Base-by-base conservation (phyloP, 2,888 invertebrate species). In the Lasius fuliginosus region DNA sequence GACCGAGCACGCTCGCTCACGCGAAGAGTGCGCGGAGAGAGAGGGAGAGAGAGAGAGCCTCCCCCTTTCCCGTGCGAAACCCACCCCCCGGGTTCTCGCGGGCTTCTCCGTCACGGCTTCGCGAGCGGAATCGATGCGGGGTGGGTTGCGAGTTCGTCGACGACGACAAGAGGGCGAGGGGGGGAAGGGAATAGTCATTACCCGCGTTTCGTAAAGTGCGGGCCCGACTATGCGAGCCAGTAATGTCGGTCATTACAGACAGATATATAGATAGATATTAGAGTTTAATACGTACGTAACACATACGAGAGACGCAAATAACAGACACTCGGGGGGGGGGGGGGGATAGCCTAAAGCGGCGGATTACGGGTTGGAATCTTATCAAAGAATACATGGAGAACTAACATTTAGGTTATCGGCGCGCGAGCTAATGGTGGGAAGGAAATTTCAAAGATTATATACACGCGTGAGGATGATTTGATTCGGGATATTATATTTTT, bases 1-100 rank as follows among this genome's bases (percentile, higher is more conserved):
- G 76, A 85, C 73, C 85, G 76, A 87, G 76, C 85, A 83, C 73
- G 76, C 77, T 83, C 67, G 81, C 85, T 87, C 85, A 85, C 84
- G 87, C 85, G 87, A 84, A 69, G 82, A 81, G 71, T 68, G 60
- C 62, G 81, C 15, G 15, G 15, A 46, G 15, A 46, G 46, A 46
- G 46, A 49, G 49, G 5, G 46, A 1, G 49, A 49, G 49, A n/a
- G 53, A n/a, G 53, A 49, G 46, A 49, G 53, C 46, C 36, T 12
- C 15, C 46, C 49, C 49, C 49, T 49, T 18, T 49, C 49, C 49
- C 49, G 18, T 18, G 18, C 5, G 49, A 53, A 53, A 53, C n/a
- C 2, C 49, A 53, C n/a, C 49, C 49, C 8, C 8, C 8, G 18
- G 73, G 82, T 62, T 36, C 79, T 65, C 82, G 40, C 49, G 49